phyloP scores from a whole-genome alignment of 2,113 vertebrate species.

The Cryptotis parvus region DNA sequence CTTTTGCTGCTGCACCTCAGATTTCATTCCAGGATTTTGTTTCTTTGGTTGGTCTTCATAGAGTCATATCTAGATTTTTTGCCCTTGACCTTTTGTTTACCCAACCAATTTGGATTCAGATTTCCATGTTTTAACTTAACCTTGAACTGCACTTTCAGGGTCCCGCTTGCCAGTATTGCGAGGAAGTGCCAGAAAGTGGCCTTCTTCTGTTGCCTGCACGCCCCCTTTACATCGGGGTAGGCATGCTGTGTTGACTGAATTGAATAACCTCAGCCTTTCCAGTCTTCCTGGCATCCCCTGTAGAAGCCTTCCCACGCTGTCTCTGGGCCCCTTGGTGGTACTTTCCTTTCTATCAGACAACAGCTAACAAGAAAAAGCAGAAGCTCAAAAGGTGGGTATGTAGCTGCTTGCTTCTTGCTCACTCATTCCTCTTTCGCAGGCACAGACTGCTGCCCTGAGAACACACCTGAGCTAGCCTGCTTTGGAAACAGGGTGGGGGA shows the following conservation, averaged over 20 bases:
- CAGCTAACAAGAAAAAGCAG: not conserved
- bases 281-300: no score
- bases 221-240: not conserved
- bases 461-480: not conserved
- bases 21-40: not conserved
- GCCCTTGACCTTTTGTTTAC: not conserved
- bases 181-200: not conserved
- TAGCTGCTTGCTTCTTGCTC: not conserved
- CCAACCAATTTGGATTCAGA: not conserved
- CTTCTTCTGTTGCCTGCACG: not conserved
- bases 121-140: not conserved
- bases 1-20: not conserved
- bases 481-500: no score
- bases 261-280: not conserved
- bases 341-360: not conserved
- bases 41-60: not conserved
- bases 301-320: accelerated
- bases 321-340: not conserved
- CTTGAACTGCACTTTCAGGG: not conserved
- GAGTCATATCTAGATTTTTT: not conserved
- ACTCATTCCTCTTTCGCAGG: not conserved
- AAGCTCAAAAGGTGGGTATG: not conserved
- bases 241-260: not conserved
- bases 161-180: not conserved
- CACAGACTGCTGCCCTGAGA: not conserved